Conservation (phyloP, 2,888 invertebrate genomes). For the Parascotia fuliginaria region DNA sequence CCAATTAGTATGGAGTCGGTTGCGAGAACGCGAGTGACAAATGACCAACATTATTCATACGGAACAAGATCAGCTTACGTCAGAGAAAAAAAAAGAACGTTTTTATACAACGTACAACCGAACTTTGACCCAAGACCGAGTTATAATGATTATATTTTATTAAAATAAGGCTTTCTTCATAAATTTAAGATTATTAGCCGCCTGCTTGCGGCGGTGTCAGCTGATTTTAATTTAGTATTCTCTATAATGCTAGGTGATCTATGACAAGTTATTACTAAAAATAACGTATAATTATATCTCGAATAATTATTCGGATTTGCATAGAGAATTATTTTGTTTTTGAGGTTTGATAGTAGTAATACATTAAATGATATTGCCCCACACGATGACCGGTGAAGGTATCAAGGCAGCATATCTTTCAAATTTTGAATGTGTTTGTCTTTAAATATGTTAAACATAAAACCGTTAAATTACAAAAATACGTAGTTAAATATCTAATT, state of each 20-base stretch:
- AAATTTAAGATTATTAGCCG: slow-evolving; percentile 34
- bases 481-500: no score
- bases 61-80: slow-evolving; percentile 59
- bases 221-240: slow-evolving; percentile 38
- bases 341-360: not conserved
- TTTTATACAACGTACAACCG: slow-evolving; percentile 45
- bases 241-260: slow-evolving; percentile 18
- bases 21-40: slow-evolving; percentile 54
- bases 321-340: slow-evolving; percentile 11
- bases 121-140: slow-evolving; percentile 53
- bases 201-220: slow-evolving; percentile 32
- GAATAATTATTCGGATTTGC: slow-evolving; percentile 25
- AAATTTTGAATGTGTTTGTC: not conserved
- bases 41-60: slow-evolving; percentile 62
- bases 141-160: slow-evolving; percentile 36
- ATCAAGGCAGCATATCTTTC: not conserved
- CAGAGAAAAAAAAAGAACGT: slow-evolving; percentile 24
- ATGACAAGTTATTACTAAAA: slow-evolving; percentile 25
- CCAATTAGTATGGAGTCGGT: slow-evolving; percentile 58
- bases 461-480: no score
- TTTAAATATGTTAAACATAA: no score
- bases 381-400: not conserved
- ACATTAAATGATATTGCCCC: not conserved
- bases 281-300: slow-evolving; percentile 30
- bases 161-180: slow-evolving; percentile 36